phyloP scores from a whole-genome alignment of 2,888 invertebrate genomes.

The Caenorhabditis virilis region DNA sequence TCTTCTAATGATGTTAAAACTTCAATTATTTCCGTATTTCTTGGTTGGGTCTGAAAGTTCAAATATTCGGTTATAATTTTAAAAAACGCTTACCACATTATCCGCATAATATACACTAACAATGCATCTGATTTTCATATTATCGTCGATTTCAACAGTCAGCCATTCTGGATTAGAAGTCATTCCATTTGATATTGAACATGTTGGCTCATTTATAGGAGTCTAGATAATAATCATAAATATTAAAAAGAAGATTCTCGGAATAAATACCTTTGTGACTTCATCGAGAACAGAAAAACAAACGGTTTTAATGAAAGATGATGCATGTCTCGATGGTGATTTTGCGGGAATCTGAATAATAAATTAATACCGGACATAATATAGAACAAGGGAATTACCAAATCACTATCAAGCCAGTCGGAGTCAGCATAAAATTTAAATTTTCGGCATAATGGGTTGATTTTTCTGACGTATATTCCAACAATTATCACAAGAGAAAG shows the following conservation, averaged over 20 bases:
- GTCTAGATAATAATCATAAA: conserved; percentile 11
- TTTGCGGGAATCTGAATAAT: conserved; percentile 20
- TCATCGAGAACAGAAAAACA: conserved; percentile 42
- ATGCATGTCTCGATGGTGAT: conserved; percentile 20
- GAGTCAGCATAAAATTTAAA: conserved; percentile 48
- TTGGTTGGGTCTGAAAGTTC: conserved; percentile 36
- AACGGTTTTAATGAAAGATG: conserved; percentile 28
- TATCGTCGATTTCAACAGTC: conserved; percentile 28
- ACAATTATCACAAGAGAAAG: conserved; percentile 29
- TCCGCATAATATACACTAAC: conserved; percentile 43
- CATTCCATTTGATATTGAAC: conserved; percentile 30
- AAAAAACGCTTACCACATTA: conserved; percentile 31
- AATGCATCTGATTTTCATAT: conserved; percentile 27
- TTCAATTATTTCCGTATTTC: conserved; percentile 40
- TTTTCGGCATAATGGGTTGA: conserved; percentile 11
- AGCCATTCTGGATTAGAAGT: conserved; percentile 45
- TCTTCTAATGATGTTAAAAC: conserved; percentile 29
- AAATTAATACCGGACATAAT: no score
- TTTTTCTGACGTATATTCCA: conserved; percentile 36
- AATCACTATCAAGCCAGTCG: conserved; percentile 36
- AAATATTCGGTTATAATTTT: neutral
- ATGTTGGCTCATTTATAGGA: conserved; percentile 41
- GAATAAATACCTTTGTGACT: conserved; percentile 34
- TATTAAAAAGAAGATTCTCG: neutral
- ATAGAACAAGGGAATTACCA: no score